These are phyloP conservation scores for Megalonaias nervosa DNA, from an alignment of 1,140 invertebrate genomes.

Conservation along the genomic window DNA sequence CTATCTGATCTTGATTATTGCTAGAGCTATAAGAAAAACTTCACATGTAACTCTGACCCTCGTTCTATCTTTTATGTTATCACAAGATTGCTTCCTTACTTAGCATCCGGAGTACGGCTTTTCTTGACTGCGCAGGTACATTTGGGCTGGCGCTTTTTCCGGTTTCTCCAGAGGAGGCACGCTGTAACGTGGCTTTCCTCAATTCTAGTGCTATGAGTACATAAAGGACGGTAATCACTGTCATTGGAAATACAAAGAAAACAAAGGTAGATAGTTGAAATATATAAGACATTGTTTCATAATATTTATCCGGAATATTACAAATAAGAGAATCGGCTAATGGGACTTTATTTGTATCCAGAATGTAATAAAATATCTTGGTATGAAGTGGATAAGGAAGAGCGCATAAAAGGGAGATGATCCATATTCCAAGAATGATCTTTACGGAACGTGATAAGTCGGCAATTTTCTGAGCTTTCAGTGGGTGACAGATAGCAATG, in stretches of 20 bases:
- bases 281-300: conserved; percentile 29
- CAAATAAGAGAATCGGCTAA: conserved; percentile 59
- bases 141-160: conserved; percentile 6
- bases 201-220: conserved; percentile 64
- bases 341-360: conserved; percentile 68
- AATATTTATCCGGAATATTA: conserved; percentile 37
- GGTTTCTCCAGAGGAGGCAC: conserved; percentile 17
- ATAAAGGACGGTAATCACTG: conserved; percentile 66
- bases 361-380: conserved; percentile 45
- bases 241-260: conserved; percentile 69
- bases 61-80: too few relatives aligned
- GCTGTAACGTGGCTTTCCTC: conserved; percentile 44
- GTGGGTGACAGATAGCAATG: conserved; percentile 67
- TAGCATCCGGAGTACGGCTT: conserved; percentile 62
- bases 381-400: conserved; percentile 76
- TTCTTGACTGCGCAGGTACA: conserved; percentile 30
- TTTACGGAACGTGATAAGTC: conserved; percentile 82
- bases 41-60: too few relatives aligned
- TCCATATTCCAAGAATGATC: conserved; percentile 86
- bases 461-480: conserved; percentile 57
- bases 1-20: too few relatives aligned
- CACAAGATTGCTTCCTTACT: conserved; percentile 37
- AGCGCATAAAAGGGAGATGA: conserved; percentile 82
- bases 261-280: conserved; percentile 58
- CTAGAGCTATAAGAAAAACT: too few relatives aligned